Evolutionary conservation across 2,113 vertebrate species (phyloP), one percentile per base, ranked within the genome.

Genomic region (Ageneiosus marmoratus): DNA sequence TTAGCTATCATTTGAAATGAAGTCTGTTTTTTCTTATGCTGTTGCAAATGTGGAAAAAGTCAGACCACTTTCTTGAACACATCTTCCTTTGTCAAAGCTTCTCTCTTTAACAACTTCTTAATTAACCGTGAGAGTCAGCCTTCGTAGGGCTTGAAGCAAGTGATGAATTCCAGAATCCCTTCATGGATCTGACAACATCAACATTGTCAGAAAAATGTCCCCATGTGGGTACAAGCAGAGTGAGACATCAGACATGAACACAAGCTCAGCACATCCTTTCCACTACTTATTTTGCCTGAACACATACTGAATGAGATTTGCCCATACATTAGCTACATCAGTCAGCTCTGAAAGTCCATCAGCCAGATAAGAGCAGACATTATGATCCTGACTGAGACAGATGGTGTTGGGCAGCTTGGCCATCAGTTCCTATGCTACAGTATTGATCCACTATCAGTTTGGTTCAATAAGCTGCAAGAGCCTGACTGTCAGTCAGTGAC

Each of bases 141-240:
- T 55, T 83, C 70, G 72, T 84, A 80, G 53, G 11, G 15, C 27
- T 81, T 63, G 50, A 84, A 1, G 32, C 85, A 74, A 73, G 79
- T 53, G 91, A 92, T 83, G 75, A 87, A 86, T 82, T 81, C 83
- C 84, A 88, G 87, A 88, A 69, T 76, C 67, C 74, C 85, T 79
- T 86, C 76, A 56, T 27, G 77, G 80, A 87, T 88, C 89, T 86
- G 88, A 89, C 87, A 53, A n/a, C 84, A 84, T 82, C 84, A 67
- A 86, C 32, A 81, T 18, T 78, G 84, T 87, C 65, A 78, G 65
- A 81, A 74, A 87, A 58, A 83, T 80, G 84, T 65, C 83, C 58
- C 8, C 29, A 44, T 34, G 73, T 82, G 27, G 50, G 16, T 44
- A 16, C 46, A 62, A 41, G 53, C 73, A 77, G 51, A 22, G 51